Evolutionary conservation across 2,113 vertebrate species (phyloP).

Genomic region (Grammomys surdaster): DNA sequence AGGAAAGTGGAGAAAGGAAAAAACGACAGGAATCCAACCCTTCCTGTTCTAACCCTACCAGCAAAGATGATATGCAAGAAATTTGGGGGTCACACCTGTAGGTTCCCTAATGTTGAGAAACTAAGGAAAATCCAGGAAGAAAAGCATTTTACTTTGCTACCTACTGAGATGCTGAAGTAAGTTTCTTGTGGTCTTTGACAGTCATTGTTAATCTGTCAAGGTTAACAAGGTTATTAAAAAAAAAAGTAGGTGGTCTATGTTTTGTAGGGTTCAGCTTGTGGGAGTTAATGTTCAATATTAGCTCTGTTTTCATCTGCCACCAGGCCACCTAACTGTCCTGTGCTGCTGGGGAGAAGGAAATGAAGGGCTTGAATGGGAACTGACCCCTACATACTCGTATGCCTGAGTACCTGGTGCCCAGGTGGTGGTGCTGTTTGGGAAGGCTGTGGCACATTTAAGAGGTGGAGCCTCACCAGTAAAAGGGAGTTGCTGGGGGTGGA

Average conservation of each 20-base stretch:
- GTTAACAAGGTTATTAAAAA: neutral
- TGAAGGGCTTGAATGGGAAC: neutral
- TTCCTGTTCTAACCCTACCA: neutral
- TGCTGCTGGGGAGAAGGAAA: neutral
- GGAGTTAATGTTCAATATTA: neutral
- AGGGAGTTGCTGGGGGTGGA: too few species aligned
- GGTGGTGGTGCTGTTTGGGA: neutral
- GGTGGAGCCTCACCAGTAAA: neutral
- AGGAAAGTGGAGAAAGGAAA: neutral
- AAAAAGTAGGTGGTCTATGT: neutral
- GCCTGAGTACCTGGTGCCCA: neutral
- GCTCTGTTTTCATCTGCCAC: neutral
- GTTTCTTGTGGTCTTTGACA: neutral
- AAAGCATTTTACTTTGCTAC: neutral
- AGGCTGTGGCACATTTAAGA: too few species aligned
- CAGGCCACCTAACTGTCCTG: too few species aligned
- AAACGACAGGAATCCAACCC: neutral
- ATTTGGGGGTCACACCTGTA: neutral
- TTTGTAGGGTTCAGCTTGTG: neutral
- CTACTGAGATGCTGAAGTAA: neutral
- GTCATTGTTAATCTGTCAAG: neutral
- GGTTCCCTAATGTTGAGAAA: neutral
- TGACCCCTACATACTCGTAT: neutral
- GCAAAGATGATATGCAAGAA: neutral
- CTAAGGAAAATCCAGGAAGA: neutral